Evolutionary conservation across 2,113 vertebrate genomes (phyloP).

Genomic region (Myxocyprinus asiaticus): DNA sequence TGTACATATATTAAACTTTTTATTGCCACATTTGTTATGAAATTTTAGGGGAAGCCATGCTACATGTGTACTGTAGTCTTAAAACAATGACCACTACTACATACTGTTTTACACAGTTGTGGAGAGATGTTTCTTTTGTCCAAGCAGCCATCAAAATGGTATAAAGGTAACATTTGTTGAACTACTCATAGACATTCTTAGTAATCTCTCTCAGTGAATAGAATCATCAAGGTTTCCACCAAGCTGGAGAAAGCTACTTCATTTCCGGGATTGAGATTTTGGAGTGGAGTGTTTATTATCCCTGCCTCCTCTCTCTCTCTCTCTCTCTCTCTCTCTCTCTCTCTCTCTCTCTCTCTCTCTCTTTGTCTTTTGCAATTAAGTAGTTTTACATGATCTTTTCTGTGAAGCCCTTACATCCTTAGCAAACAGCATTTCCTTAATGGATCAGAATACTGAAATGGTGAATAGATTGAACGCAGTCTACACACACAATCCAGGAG

Average conservation of each 20-base stretch:
- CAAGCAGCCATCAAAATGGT: constrained; percentile 13
- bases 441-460: no score
- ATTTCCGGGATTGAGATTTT: constrained; percentile 6
- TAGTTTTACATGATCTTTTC: constrained; percentile 34
- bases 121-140: background rate
- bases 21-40: no score
- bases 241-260: constrained; percentile 4
- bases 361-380: constrained; percentile 22
- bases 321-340: no score
- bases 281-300: constrained; percentile 1
- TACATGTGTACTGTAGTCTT: no score
- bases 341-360: background rate
- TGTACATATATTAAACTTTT: no score
- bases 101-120: background rate
- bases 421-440: no score
- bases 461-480: no score
- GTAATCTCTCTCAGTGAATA: constrained; percentile 16
- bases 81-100: no score
- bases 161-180: background rate
- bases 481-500: background rate
- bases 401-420: background rate
- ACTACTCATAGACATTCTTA: background rate
- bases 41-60: no score
- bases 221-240: constrained; percentile 4
- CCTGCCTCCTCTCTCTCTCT: background rate